phyloP scores from a whole-genome alignment of 2,888 invertebrate genomes.

The Arctia plantaginis region DNA sequence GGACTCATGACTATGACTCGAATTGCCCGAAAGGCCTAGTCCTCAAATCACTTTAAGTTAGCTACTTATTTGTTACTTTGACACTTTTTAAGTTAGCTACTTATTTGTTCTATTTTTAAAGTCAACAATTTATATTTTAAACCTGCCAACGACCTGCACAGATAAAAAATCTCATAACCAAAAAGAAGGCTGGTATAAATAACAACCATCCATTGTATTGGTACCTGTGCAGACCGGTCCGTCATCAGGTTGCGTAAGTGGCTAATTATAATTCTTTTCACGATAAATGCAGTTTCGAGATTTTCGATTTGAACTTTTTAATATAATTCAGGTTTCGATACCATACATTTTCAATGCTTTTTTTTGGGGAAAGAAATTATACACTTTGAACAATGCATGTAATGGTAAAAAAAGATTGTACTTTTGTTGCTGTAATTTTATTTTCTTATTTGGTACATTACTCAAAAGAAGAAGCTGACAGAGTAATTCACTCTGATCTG shows the following conservation, averaged over 20 bases:
- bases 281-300: conserved; percentile 20
- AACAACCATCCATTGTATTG: conserved; percentile 42
- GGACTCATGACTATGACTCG: too few species aligned
- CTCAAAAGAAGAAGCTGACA: too few species aligned
- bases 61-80: not conserved
- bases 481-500: too few species aligned
- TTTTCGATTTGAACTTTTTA: conserved; percentile 27
- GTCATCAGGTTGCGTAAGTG: conserved; percentile 36
- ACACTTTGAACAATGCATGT: not conserved
- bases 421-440: not conserved
- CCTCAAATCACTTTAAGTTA: too few species aligned
- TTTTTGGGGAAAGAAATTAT: not conserved
- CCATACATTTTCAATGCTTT: not conserved
- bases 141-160: not conserved
- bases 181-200: conserved; percentile 46
- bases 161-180: not conserved
- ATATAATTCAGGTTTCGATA: conserved; percentile 4
- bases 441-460: not conserved
- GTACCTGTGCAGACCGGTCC: conserved; percentile 27
- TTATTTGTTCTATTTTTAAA: not conserved
- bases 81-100: not conserved
- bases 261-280: conserved; percentile 30
- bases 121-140: not conserved
- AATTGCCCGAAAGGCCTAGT: not conserved
- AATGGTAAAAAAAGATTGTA: not conserved